These are phyloP conservation scores for Papilio demoleus DNA, from an alignment of 2,888 invertebrate species.

Conservation along the genomic window DNA sequence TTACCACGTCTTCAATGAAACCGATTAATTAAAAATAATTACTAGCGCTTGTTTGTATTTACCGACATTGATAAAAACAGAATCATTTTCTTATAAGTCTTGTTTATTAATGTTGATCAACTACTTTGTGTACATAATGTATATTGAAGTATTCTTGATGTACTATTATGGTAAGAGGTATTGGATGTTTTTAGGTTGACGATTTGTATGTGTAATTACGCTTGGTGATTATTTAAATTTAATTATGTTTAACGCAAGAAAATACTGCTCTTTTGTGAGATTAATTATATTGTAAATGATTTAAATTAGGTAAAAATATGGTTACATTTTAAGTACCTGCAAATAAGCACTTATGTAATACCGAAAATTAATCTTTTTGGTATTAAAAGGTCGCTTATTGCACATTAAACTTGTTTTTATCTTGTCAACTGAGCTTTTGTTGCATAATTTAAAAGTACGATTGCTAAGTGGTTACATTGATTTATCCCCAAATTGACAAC, in stretches of 20 bases:
- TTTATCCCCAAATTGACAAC: slow-evolving; percentile 6
- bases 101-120: slow-evolving; percentile 7
- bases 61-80: slow-evolving; percentile 18
- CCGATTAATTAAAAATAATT: slow-evolving; percentile 35
- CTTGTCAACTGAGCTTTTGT: background rate
- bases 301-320: background rate
- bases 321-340: background rate
- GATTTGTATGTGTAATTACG: background rate
- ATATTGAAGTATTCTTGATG: background rate
- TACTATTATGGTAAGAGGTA: background rate
- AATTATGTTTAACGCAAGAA: too few species aligned
- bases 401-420: slow-evolving; percentile 1
- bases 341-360: background rate
- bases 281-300: background rate
- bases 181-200: background rate
- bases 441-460: slow-evolving; percentile 8
- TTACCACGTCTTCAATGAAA: slow-evolving; percentile 32
- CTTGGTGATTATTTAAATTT: background rate
- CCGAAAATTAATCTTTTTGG: background rate
- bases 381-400: background rate
- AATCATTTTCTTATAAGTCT: background rate
- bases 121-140: slow-evolving; percentile 7
- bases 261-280: too few species aligned
- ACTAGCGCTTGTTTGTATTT: slow-evolving; percentile 15
- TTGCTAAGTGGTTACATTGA: background rate